These are phyloP conservation scores for Meta bourneti DNA, from an alignment of 2,888 invertebrate genomes.

Conservation along the genomic window DNA sequence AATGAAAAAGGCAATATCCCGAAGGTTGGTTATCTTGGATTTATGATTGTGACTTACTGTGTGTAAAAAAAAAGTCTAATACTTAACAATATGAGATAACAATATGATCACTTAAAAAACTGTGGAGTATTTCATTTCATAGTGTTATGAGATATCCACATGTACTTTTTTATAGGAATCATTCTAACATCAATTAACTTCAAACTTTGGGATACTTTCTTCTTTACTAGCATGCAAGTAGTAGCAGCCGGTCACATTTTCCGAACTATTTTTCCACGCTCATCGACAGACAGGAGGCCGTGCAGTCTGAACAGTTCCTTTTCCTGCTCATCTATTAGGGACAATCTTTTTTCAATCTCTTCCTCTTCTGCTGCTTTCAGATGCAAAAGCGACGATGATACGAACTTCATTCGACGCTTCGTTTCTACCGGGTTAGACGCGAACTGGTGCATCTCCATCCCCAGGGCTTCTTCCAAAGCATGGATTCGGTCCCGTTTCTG, in stretches of 20 bases:
- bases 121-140: no score
- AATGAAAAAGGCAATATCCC: not conserved
- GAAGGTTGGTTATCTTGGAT: not conserved
- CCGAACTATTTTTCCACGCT: conserved; percentile 28
- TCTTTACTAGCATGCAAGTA: not conserved
- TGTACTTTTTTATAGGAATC: no score
- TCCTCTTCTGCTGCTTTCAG: conserved; percentile 1
- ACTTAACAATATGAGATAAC: no score
- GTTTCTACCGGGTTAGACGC: not conserved
- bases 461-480: conserved; percentile 21
- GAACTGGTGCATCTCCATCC: conserved; percentile 19
- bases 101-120: no score
- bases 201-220: not conserved
- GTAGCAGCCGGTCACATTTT: not conserved
- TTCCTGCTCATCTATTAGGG: conserved; percentile 3
- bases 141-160: no score
- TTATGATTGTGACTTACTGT: not conserved
- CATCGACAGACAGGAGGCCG: conserved; percentile 42
- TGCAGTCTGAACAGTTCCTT: conserved; percentile 48
- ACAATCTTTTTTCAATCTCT: conserved; percentile 16
- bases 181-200: not conserved
- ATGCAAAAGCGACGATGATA: not conserved
- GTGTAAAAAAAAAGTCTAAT: no score
- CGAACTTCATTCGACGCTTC: conserved; percentile 6
- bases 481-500: conserved; percentile 3